A percentile compares a stretch with the other conserved stretches of the same genome.
Conservation (phyloP, 2,888 invertebrate genomes). For the Megastigmus dorsalis region DNA sequence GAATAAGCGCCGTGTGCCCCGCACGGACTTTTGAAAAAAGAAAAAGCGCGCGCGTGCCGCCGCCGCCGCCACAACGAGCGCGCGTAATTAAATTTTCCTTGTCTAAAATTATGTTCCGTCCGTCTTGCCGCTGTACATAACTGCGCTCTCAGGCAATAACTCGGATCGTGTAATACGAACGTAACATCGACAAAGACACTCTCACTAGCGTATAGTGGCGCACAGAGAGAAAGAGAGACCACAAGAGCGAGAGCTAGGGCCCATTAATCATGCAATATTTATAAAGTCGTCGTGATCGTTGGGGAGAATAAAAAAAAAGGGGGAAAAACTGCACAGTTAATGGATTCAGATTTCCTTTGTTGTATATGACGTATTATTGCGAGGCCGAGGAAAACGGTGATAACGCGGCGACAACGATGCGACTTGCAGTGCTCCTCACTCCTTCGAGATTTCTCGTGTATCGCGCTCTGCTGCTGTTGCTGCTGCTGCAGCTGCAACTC, state of each 20-base stretch:
- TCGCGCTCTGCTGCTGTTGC: not conserved
- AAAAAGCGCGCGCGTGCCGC: no score
- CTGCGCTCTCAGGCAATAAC: constrained; percentile 16
- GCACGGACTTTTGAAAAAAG: no score
- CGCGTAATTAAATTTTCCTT: constrained; percentile 46
- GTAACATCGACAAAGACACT: constrained; percentile 37
- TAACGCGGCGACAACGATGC: constrained; percentile 36
- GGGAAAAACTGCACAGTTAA: constrained; percentile 3
- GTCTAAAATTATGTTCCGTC: constrained; percentile 19
- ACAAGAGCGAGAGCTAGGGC: not conserved
- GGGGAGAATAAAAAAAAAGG: constrained; percentile 4
- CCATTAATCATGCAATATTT: constrained; percentile 47
- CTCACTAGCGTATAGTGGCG: no score
- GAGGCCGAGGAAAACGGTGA: constrained; percentile 19
- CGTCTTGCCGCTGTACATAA: not conserved
- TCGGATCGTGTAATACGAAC: constrained; percentile 32
- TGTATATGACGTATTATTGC: constrained; percentile 15
- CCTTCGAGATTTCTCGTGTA: not conserved
- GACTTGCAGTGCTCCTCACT: not conserved
- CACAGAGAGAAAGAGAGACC: not conserved
- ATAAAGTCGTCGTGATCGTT: constrained; percentile 27
- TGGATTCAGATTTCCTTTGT: constrained; percentile 46
- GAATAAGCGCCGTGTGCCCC: no score
- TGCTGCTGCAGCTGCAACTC: constrained; percentile 17
- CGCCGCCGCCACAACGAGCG: constrained; percentile 8